Conservation (phyloP, 1,140 invertebrate genomes). For the Chelonus insularis region DNA sequence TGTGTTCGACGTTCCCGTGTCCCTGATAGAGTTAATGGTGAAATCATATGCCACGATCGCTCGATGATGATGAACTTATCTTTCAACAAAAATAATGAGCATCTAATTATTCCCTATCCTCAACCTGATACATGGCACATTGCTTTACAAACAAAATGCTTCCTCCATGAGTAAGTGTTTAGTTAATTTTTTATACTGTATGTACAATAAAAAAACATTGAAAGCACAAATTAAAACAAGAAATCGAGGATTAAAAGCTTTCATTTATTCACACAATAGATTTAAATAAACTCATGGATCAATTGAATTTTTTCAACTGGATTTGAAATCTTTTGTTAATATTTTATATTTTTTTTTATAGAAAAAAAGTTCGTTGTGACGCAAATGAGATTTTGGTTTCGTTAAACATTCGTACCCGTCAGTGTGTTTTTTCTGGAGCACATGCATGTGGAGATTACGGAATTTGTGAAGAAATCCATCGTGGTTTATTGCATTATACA, state of each 20-base stretch:
- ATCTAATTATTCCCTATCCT: constrained; percentile 61
- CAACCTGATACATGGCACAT: constrained; percentile 62
- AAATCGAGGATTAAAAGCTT: neutral
- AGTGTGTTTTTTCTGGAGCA: constrained; percentile 56
- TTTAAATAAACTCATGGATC: too few relatives aligned
- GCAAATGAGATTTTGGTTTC: constrained; percentile 59
- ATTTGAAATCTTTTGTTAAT: too few relatives aligned
- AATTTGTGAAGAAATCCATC: constrained; percentile 60
- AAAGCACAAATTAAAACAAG: too few relatives aligned
- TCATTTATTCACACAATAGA: neutral
- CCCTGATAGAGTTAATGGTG: constrained; percentile 45
- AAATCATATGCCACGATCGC: constrained; percentile 47
- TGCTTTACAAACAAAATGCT: constrained; percentile 54
- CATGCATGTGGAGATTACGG: constrained; percentile 59
- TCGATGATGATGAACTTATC: constrained; percentile 50
- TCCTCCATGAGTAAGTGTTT: constrained; percentile 43
- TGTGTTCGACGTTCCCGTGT: constrained; percentile 54
- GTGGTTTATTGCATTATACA: constrained; percentile 60
- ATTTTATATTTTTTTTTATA: too few relatives aligned
- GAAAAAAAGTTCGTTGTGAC: constrained; percentile 48
- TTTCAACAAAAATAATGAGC: constrained; percentile 40
- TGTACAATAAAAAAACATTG: too few relatives aligned
- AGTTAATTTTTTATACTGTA: too few relatives aligned
- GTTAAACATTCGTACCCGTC: constrained; percentile 59
- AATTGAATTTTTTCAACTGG: too few relatives aligned